Conservation (phyloP, 2,113 vertebrate genomes). For the Stigmatopora nigra region DNA sequence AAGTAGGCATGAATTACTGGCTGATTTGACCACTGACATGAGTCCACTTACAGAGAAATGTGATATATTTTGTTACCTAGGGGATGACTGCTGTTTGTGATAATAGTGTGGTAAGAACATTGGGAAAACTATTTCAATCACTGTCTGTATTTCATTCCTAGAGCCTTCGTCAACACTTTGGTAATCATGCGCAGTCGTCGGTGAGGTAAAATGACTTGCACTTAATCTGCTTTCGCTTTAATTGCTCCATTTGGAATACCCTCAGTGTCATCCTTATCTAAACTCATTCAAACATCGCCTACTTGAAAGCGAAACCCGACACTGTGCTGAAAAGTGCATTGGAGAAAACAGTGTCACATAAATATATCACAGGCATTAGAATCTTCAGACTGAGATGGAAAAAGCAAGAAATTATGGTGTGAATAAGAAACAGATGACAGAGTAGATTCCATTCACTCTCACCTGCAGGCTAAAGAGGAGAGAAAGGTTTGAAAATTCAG, state of each 20-base stretch:
- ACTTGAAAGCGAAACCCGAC: conserved; percentile 31
- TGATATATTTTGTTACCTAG: conserved; percentile 30
- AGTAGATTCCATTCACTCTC: conserved; percentile 16
- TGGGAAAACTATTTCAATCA: conserved; percentile 20
- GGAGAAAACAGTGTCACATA: conserved; percentile 33
- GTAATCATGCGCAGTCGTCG: conserved; percentile 11
- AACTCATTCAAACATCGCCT: conserved; percentile 46
- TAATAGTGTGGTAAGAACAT: conserved; percentile 40
- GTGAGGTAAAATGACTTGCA: not conserved
- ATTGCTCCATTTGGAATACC: conserved; percentile 5
- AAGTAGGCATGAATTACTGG: conserved; percentile 45
- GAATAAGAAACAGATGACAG: conserved; percentile 56
- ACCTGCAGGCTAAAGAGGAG: conserved; percentile 27
- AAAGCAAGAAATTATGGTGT: conserved; percentile 22
- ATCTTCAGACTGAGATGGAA: conserved; percentile 32
- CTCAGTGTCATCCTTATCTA: conserved; percentile 35
- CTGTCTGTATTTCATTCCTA: conserved; percentile 17
- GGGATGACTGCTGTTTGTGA: conserved; percentile 44
- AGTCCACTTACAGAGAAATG: conserved; percentile 26
- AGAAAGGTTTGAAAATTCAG: not conserved
- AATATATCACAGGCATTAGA: conserved; percentile 53
- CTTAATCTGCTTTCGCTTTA: conserved; percentile 21
- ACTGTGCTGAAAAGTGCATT: conserved; percentile 16
- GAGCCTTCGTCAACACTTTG: conserved; percentile 7
- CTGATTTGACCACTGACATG: conserved; percentile 25